Evolutionary conservation across 2,888 invertebrate genomes (phyloP), one percentile per base, ranked within the genome.

Genomic region (Harpagoxenus sublaevis): DNA sequence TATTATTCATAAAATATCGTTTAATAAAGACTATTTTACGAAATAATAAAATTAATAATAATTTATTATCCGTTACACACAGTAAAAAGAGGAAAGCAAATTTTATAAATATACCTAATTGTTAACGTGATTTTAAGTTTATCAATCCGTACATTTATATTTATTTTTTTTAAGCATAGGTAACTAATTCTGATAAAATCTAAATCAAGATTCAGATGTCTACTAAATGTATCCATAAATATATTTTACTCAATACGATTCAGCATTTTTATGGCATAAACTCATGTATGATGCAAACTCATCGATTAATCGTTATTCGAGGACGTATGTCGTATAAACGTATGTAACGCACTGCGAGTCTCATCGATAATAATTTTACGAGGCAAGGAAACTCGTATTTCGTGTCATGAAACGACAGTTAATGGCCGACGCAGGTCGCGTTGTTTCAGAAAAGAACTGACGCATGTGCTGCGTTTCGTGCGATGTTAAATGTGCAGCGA

Each of bases 391-490:
- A 3, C 70, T 70, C 70, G 70, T 70, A 70, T 70, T 55, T 71
- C 39, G 53, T 35, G 70, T 55, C 39, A 55, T 71, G 23, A 71
- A 71, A 71, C 35, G 53, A 70, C 71, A 51, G 53, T 71, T 66
- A 71, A 71, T 55, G 39, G 71, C n/a, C 53, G 8, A 23, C 8
- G 55, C 71, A 55, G 15, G 35, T 35, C 15, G 70, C 35, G 70
- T 23, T 71, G 71, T 71, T 71, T 71, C 71, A 71, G 39, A 12
- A 71, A 71, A 71, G 39, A 71, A 71, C 53, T 71, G 71, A 71
- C 71, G 39, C 53, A 71, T 71, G 55, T 71, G 71, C 71, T 39
- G 55, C 55, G 39, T 71, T 39, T 53, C 53, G 51, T 39, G 39
- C 70, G 4, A 55, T 55, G 71, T 39, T 71, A 39, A 55, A 71